Conservation (phyloP, 2,888 invertebrate genomes). For the Microplitis deprimator region DNA sequence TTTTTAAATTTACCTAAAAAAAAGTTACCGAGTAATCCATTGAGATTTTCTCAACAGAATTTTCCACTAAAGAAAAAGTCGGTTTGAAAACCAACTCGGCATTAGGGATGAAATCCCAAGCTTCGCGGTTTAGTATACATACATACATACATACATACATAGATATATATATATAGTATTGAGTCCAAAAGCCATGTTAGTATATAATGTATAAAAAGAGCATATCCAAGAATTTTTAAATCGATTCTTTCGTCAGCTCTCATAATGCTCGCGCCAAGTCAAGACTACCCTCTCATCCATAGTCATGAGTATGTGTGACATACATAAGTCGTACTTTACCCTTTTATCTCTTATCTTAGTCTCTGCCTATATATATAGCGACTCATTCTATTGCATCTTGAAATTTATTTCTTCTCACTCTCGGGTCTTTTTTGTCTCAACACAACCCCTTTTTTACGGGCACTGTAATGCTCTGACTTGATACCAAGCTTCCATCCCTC, state of each 20-base stretch:
- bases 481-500: background rate
- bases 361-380: background rate
- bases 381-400: conserved; percentile 37
- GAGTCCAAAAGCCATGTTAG: background rate
- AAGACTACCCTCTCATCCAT: conserved; percentile 61
- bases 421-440: background rate
- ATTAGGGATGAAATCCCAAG: conserved; percentile 13
- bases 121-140: conserved; percentile 12
- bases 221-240: conserved; percentile 42
- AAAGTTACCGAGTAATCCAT: conserved; percentile 28
- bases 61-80: conserved; percentile 19
- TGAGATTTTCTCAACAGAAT: conserved; percentile 25
- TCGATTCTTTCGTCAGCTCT: conserved; percentile 57
- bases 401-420: conserved; percentile 31
- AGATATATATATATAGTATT: background rate
- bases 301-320: conserved; percentile 65
- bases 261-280: conserved; percentile 47
- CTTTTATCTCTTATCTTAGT: conserved; percentile 40
- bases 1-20: conserved; percentile 1
- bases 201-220: conserved; percentile 35
- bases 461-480: background rate
- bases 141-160: background rate
- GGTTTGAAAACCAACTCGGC: background rate
- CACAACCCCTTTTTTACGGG: background rate
- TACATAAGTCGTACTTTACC: conserved; percentile 52